Evolutionary conservation across 1,140 invertebrate genomes (phyloP), one percentile per base, ranked within the genome.

Genomic region (Euschistus heros): DNA sequence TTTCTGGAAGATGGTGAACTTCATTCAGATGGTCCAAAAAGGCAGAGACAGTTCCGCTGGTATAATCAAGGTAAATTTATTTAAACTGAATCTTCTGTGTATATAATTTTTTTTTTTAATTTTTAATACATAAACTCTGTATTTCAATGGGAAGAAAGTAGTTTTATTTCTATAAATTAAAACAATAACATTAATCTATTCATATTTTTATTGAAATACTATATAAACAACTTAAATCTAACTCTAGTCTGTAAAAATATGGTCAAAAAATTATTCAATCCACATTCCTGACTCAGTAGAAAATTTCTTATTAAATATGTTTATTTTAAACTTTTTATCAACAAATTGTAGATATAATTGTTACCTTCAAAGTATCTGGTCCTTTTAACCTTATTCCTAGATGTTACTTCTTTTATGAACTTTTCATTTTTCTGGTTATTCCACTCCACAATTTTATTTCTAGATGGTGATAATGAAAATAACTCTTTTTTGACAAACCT

Each of bases 1-100:
- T 80, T 91, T 54, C 81, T 94, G 17, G 89, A 92, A 72, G 90
- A 94, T 74, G 92, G 91, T 0, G 92, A 94, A 74, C 77, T 94
- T 50, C 85, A 91, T 71, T 76, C 77, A 0, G 84, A 86, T 63
- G 86, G 84, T 15, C 78, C 76, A 14, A 84, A 84, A 24, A 77
- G 91, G 15, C 82, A 87, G 68, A 79, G 89, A 59, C 85, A 86
- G 69, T 94, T 93, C 73, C 81, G 81, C 69, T 94, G 90, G 90
- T 86, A 80, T 72, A 87, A 90, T 77, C 79, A 84, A 67, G 85
- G 86, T 88, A 78, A 72, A 68, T 72, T 67, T 15, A 54, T 73
- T 74, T 37, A 30, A 30, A 2, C 2, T 30, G 7, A 30, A 30
- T 30, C 27, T 30, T 30, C 3, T 6, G 33, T 37, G 8, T 37